Base-by-base conservation (phyloP, 1,140 invertebrate species). In the Scaptomyza graminum region DNA sequence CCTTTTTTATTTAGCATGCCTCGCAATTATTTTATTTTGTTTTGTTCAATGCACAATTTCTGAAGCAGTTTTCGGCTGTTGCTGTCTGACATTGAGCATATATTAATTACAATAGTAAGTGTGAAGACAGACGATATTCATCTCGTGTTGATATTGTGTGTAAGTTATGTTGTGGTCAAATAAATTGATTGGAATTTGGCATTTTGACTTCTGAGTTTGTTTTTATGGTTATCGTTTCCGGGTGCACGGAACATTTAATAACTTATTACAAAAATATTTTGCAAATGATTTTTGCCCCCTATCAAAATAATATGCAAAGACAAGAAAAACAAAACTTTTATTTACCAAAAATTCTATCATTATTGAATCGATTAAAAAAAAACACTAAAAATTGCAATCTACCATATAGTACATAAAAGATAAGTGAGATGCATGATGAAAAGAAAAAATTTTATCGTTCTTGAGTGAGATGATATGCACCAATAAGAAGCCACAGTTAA, bases 111-210 rank as follows among this genome's bases (percentile, higher is more conserved):
- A 44, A 47, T 56, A 47, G 50, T 46, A 31, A 51, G 39, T 41
- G 49, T 49, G 34, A 60, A 57, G 56, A 44, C 64, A 81, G 62
- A 52, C 55, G 18, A 22, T 22, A 22, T 22, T 46, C 43, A 41
- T 56, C 41, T 18, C 49, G 47, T 44, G 13, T 49, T 62, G 44
- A 13, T 54, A 44, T 68, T 76, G 55, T 46, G 57, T 55, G 25
- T 60, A 39, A 56, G 62, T 67, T 65, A 68, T 77, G 65, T 25
- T 68, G 7, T 18, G 37, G 61, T 34, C 51, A 63, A 51, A 72
- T 28, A 70, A 65, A 37, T 57, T 28, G 66, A 57, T 44, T 61
- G 76, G 80, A 84, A 84, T 84, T 84, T 84, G 81, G 85, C 80
- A 80, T 83, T 70, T 76, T 80, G 73, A 79, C 81, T 76, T 74